Evolutionary conservation across 2,113 vertebrate genomes (phyloP).

Genomic region (Gobius niger): DNA sequence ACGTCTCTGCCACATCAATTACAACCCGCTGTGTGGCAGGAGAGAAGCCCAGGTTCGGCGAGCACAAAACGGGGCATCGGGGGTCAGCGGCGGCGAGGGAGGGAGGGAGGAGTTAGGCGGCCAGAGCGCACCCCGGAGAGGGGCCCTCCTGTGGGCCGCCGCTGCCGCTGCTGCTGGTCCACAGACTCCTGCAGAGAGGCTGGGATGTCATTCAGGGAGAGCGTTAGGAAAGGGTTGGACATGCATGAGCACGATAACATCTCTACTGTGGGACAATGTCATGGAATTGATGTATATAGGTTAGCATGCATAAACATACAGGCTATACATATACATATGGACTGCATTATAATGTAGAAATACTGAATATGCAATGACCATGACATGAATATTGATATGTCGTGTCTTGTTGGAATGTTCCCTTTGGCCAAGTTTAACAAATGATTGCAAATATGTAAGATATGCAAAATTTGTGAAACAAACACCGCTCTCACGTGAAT

Average conservation of each 20-base stretch:
- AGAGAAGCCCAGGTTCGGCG: slow-evolving; percentile 66
- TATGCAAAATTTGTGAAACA: not conserved
- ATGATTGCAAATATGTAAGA: not conserved
- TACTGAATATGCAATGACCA: not conserved
- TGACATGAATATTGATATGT: not conserved
- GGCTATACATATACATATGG: not conserved
- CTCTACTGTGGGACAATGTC: not conserved
- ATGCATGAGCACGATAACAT: slow-evolving; percentile 14
- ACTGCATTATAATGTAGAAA: not conserved
- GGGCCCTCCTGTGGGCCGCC: slow-evolving; percentile 65
- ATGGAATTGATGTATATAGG: not conserved
- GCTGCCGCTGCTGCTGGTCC: slow-evolving; percentile 66
- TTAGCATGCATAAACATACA: not conserved
- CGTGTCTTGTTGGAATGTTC: not conserved
- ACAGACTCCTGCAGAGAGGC: slow-evolving; percentile 76
- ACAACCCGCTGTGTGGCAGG: slow-evolving; percentile 65
- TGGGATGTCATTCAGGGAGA: slow-evolving; percentile 74
- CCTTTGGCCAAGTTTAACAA: not conserved
- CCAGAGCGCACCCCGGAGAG: slow-evolving; percentile 65
- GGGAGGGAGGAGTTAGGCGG: slow-evolving; percentile 2
- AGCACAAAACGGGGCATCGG: slow-evolving; percentile 69
- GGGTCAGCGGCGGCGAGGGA: slow-evolving; percentile 60
- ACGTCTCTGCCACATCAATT: slow-evolving; percentile 81
- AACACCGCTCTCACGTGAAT: too few relatives aligned
- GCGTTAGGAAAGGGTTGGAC: slow-evolving; percentile 50